Evolutionary conservation across 2,888 invertebrate genomes (phyloP), one percentile per base, ranked within the genome.

Genomic region (Odontomyia ornata): DNA sequence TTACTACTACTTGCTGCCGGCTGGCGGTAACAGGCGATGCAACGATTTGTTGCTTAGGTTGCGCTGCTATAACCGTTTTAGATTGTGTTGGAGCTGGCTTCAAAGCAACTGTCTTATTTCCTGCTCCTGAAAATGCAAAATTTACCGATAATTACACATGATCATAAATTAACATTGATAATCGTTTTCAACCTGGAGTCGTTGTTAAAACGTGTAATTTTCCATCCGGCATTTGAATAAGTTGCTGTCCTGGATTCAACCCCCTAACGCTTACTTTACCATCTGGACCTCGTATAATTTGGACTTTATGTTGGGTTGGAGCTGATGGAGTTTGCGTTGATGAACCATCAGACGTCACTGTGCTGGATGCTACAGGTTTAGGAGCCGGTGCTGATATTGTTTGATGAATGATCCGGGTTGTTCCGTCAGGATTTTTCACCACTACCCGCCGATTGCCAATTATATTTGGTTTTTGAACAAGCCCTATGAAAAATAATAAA

Each of bases 181-280:
- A n/a, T n/a, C n/a, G n/a, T n/a, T n/a, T n/a, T n/a, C n/a, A 79
- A 82, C 80, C 82, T 78, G 88, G 85, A 18, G 89, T 89, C 25
- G 88, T 85, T 9, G 89, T 87, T 62, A 90, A 88, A 21, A 97
- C 92, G 84, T 97, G 97, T 27, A 97, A 88, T 84, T 96, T 95
- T 0, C 98, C 98, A 85, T 98, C 97, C 0, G 97, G 93, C 90
- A 96, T 93, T 85, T 97, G 95, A 60, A 97, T 92, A 76, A 98
- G 88, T 84, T 97, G 97, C 84, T 98, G 98, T 75, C 97, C 97
- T 64, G 96, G 95, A 86, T 95, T 90, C 9, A 98, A 89, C 0
- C 98, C 98, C 78, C 95, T 91, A 1, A 98, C 97, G 82, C 96
- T 95, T 18, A 97, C 89, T 87, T 96, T 96, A 27, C 97, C 97